Evolutionary conservation across 1,140 invertebrate species (phyloP).

Genomic region (Neodiprion fabricii): DNA sequence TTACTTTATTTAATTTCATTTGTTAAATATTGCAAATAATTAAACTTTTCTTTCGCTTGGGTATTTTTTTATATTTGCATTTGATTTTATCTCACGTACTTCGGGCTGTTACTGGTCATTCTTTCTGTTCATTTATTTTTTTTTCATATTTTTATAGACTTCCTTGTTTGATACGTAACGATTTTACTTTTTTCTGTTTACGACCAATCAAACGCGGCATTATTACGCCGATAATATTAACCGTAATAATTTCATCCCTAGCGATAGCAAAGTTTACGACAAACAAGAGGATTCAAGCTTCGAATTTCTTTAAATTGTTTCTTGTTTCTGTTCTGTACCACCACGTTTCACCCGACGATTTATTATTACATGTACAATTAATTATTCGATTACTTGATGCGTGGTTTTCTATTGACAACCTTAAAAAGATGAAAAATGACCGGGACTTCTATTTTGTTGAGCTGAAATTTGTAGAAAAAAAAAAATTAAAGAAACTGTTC

Average conservation of each 20-base stretch:
- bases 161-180: no score
- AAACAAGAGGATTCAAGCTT: constrained; percentile 29
- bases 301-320: constrained; percentile 14
- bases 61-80: neutral
- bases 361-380: no score
- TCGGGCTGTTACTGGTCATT: no score
- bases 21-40: neutral
- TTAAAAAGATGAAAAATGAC: no score
- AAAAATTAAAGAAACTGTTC: neutral
- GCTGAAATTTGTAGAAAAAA: neutral
- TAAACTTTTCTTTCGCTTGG: neutral
- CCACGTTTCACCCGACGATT: no score
- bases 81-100: neutral
- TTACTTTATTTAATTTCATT: no score
- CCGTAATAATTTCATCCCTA: constrained; percentile 9
- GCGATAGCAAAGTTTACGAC: constrained; percentile 37
- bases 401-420: neutral
- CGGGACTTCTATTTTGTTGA: neutral
- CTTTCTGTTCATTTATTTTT: no score
- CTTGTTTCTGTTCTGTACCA: no score
- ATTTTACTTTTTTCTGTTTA: neutral
- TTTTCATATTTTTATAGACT: no score
- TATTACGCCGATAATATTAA: neutral
- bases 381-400: no score
- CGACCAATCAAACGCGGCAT: neutral